phyloP scores from a whole-genome alignment of 2,113 vertebrate genomes.

The Macquaria ambigua region DNA sequence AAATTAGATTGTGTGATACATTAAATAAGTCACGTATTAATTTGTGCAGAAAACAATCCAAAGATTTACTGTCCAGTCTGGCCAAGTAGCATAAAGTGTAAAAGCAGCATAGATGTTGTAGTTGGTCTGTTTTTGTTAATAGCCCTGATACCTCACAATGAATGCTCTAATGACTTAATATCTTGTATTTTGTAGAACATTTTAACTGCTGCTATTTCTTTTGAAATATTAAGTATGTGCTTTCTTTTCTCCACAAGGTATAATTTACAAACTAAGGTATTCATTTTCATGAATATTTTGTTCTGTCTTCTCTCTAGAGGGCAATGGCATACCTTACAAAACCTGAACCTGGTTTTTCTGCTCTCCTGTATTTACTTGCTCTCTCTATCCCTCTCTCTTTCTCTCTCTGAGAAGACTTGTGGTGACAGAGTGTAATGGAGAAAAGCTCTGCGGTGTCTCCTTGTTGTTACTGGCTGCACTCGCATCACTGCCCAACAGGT shows the following conservation, averaged over 20 bases:
- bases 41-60: background rate
- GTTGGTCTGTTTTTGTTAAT: constrained; percentile 4
- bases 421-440: constrained; percentile 53
- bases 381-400: background rate
- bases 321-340: constrained; percentile 29
- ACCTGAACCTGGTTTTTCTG: background rate
- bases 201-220: background rate
- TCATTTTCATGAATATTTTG: background rate
- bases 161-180: background rate
- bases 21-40: background rate
- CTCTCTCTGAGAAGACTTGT: constrained; percentile 3
- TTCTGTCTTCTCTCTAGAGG: constrained; percentile 13
- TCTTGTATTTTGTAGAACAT: background rate
- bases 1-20: background rate
- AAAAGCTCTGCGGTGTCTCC: constrained; percentile 38
- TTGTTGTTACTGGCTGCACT: constrained; percentile 35
- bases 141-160: background rate
- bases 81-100: background rate
- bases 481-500: constrained; percentile 40
- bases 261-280: background rate
- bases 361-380: background rate
- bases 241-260: background rate
- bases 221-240: background rate
- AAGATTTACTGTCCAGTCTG: background rate
- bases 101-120: background rate